A percentile compares a stretch with the other conserved stretches of the same genome.
Evolutionary conservation across 2,113 vertebrate genomes (phyloP).

Genomic region (Verasper variegatus): DNA sequence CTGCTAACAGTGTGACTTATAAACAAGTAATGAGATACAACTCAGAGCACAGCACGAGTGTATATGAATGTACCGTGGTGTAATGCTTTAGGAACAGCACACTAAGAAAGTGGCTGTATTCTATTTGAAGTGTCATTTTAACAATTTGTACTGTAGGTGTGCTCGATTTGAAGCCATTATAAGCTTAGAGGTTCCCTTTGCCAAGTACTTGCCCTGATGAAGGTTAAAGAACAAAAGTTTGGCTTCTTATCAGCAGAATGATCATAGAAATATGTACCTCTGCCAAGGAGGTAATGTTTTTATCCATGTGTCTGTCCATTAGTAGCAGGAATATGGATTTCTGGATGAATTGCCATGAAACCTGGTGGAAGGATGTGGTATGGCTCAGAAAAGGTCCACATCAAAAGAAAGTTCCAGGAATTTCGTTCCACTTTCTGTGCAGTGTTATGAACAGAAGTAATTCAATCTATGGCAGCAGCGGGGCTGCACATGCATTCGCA

Average conservation of each 20-base stretch:
- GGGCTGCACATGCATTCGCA: too few relatives aligned
- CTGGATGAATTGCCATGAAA: too few relatives aligned
- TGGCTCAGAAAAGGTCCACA: too few relatives aligned
- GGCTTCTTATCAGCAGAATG: neutral
- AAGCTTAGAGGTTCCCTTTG: neutral
- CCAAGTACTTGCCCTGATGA: constrained; percentile 9
- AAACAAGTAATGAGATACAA: too few relatives aligned
- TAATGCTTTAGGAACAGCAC: neutral
- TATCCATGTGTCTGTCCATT: neutral
- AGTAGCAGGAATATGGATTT: too few relatives aligned
- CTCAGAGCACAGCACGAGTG: too few relatives aligned
- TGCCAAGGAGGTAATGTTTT: neutral
- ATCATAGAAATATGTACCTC: too few relatives aligned
- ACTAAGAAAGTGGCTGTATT: neutral
- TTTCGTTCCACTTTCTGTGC: neutral
- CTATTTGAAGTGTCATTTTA: neutral
- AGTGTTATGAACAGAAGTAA: too few relatives aligned
- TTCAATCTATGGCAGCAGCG: too few relatives aligned
- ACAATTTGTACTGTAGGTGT: neutral
- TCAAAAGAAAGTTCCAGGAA: neutral
- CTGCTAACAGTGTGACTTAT: too few relatives aligned
- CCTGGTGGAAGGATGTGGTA: too few relatives aligned
- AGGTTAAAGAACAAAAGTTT: neutral
- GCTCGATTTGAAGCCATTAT: neutral
- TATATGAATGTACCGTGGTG: too few relatives aligned